Base-by-base conservation (phyloP, 1,140 invertebrate genomes). In the Hylyphantes graminicola region DNA sequence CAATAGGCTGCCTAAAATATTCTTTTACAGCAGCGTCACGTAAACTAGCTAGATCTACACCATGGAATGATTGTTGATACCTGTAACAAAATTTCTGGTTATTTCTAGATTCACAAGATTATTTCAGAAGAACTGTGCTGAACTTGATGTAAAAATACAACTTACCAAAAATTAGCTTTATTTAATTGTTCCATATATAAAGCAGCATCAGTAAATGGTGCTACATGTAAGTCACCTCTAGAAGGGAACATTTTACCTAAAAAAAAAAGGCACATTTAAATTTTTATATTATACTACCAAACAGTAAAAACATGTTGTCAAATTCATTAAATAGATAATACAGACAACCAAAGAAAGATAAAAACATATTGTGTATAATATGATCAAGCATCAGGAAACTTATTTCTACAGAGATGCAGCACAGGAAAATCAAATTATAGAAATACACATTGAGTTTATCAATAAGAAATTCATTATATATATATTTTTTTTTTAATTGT, bases 151-250 rank as follows among this genome's bases (percentile, higher is more conserved):
- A 35, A 50, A 68, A 0, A 50, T 35, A 10, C 12, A 57, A 89
- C 87, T 90, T 89, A 96, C 98, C 98, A 99, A 90, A 99, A 99
- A 89, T 98, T 98, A 0, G 97, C 97, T 91, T 99, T 99, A 88
- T 97, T 97, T 87, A 96, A 97, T 89, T 99, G 97, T 90, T 99
- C 98, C 94, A 98, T 97, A 89, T 96, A 99, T 8, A 99, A 92
- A 65, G 96, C 94, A 90, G 99, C 98, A 90, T 99, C 98, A 76
- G 95, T 97, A 89, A 99, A 99, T 5, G 98, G 97, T n/a, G 97
- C 97, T 88, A 99, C 95, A 88, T 99, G 97, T 12, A 99, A 90
- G 91, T 99, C 97, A 70, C 97, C 98, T 89, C 95, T 93, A 3
- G 96, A 95, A 59, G 98, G 98, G 90, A 97, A 99, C 98, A 99